Base-by-base conservation (phyloP, 2,797 vertebrate genomes). In the Coilia nasus region DNA sequence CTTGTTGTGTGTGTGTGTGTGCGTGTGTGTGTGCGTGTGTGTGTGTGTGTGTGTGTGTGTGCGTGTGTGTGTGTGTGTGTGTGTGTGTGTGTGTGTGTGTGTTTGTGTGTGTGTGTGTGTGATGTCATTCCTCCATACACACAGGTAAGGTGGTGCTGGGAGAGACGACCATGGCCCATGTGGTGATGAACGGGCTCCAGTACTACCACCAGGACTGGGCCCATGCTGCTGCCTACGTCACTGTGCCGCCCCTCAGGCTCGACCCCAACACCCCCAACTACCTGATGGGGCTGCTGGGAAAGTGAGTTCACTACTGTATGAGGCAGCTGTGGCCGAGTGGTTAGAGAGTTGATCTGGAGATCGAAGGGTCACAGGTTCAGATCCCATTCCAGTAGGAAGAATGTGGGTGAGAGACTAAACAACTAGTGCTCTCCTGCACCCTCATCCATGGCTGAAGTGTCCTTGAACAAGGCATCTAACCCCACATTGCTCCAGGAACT, bases 161-260 rank as follows among this genome's bases (percentile, higher is more conserved):
- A 0, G 98, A 99, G 93, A 97, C 97, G 0, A 98, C 97, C 91
- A 97, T 96, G 0, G 98, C 97, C 0, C 97, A 99, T 3, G 92
- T 97, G 25, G 97, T 98, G 0, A 95, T 99, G 92, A 99, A 96
- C 0, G 98, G 98, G 81, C 92, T 98, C 86, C 97, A 98, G 93
- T 99, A 99, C 93, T 99, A 99, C 87, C 98, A 99, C 89, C 97
- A 97, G 94, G 98, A 99, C 93, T 99, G 98, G 98, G 96, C 94
- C 87, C 95, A 98, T 0, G 97, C 98, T 0, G 98, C 98, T 0
- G 97, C 97, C 85, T 98, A 97, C 0, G 97, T 99, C 83, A 98
- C 97, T 0, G 97, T 97, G 87, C 98, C 98, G 0, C 98, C 98
- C 0, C 95, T 99, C 87, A 96, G 98, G 87, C 96, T 99, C 82